Evolutionary conservation across 2,113 vertebrate genomes (phyloP).

Genomic region (Donacobius atricapilla): DNA sequence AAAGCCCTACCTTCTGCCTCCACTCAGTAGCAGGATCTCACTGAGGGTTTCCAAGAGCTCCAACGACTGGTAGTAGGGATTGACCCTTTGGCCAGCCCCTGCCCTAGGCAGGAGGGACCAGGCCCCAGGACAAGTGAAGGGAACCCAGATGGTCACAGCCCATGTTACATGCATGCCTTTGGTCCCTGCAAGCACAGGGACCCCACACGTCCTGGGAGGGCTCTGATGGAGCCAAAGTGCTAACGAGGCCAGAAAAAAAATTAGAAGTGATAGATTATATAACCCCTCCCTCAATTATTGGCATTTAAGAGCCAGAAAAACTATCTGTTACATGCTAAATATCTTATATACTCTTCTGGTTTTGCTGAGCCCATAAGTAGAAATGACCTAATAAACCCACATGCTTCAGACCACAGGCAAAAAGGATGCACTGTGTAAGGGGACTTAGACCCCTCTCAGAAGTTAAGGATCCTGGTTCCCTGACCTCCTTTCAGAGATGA

Average conservation of each 20-base stretch:
- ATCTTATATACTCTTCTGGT: not conserved
- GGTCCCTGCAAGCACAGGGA: not conserved
- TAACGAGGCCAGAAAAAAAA: not conserved
- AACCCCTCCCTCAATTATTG: not conserved
- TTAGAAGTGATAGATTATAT: not conserved
- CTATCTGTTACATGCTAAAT: not conserved
- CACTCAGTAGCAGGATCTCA: not conserved
- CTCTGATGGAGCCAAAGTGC: not conserved
- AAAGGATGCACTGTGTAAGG: not conserved
- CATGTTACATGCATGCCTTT: rapidly evolving
- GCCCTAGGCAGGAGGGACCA: not conserved
- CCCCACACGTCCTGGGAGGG: not conserved
- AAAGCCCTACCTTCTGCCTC: not conserved
- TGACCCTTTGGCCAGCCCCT: not conserved
- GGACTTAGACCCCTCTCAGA: not conserved
- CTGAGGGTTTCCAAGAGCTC: not conserved
- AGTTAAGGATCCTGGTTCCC: not conserved
- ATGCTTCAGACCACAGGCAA: not conserved
- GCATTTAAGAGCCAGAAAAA: conserved; percentile 5
- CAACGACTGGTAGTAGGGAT: not conserved
- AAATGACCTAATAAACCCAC: not conserved
- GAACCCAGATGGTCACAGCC: not conserved
- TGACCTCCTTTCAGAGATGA: not conserved
- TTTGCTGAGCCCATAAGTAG: not conserved
- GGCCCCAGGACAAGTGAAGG: rapidly evolving